These are phyloP conservation scores for Dascyllus trimaculatus DNA, from an alignment of 2,113 vertebrate species.

Conservation along the genomic window DNA sequence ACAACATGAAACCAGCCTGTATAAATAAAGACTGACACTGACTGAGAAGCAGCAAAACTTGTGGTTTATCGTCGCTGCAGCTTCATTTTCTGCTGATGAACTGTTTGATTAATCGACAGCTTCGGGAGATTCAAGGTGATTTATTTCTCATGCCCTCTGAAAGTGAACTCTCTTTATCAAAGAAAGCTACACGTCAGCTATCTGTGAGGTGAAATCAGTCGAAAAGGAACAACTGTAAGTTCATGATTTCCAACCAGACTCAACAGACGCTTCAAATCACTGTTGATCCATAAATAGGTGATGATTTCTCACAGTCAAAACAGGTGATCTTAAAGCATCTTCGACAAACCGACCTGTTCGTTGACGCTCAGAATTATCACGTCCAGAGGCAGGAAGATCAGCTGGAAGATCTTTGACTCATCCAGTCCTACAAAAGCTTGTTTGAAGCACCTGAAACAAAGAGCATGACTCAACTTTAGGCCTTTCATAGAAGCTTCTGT, in stretches of 20 bases:
- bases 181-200: background rate
- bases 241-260: background rate
- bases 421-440: constrained; percentile 11
- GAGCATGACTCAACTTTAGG: constrained; percentile 35
- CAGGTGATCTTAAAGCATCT: no score
- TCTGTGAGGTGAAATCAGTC: no score
- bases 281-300: background rate
- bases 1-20: background rate
- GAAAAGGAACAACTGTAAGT: no score
- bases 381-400: background rate
- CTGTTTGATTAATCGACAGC: background rate
- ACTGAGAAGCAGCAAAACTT: background rate
- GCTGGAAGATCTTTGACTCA: constrained; percentile 25
- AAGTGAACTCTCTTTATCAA: background rate
- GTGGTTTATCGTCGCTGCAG: background rate
- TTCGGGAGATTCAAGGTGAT: background rate
- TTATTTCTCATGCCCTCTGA: no score
- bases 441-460: constrained; percentile 37
- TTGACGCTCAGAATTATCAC: background rate
- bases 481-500: constrained; percentile 13
- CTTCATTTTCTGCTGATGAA: background rate
- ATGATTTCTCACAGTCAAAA: background rate
- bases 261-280: background rate
- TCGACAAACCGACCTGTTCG: background rate
- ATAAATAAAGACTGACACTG: background rate